Conservation (phyloP, 2,797 vertebrate species). For the Myiotriccus ornatus region DNA sequence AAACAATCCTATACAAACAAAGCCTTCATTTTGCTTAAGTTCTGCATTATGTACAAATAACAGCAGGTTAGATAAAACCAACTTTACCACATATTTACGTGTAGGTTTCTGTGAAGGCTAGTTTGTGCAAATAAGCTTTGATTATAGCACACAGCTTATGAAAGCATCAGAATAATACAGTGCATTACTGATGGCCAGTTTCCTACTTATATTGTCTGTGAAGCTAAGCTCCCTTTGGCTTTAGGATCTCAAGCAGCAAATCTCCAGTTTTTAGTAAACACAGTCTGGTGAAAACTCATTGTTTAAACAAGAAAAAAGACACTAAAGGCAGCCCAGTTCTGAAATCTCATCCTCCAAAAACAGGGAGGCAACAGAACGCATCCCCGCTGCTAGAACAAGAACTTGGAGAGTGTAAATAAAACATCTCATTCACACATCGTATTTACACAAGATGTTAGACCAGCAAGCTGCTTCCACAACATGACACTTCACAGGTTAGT, state of each 20-base stretch:
- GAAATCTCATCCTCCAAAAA: background rate
- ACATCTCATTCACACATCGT: background rate
- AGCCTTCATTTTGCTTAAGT: constrained; percentile 7
- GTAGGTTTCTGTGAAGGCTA: constrained; percentile 1
- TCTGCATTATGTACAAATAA: constrained; percentile 6
- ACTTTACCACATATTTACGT: background rate
- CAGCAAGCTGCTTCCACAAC: constrained; percentile 47
- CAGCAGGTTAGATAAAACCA: constrained; percentile 21
- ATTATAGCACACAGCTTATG: constrained; percentile 15
- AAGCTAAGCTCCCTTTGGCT: constrained; percentile 13
- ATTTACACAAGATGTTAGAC: constrained; percentile 42
- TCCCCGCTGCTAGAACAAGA: background rate
- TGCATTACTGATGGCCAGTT: constrained; percentile 8
- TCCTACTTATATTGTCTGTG: background rate
- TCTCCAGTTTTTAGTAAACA: background rate
- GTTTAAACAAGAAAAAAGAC: background rate
- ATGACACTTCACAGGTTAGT: background rate
- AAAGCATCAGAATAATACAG: background rate
- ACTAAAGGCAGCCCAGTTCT: background rate
- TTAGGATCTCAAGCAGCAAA: background rate
- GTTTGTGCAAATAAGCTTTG: constrained; percentile 19
- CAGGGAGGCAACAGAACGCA: background rate
- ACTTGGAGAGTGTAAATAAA: background rate
- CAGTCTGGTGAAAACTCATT: background rate
- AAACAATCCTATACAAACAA: constrained; percentile 23